Base-by-base conservation (phyloP, 2,888 invertebrate species). In the Hedya salicella region DNA sequence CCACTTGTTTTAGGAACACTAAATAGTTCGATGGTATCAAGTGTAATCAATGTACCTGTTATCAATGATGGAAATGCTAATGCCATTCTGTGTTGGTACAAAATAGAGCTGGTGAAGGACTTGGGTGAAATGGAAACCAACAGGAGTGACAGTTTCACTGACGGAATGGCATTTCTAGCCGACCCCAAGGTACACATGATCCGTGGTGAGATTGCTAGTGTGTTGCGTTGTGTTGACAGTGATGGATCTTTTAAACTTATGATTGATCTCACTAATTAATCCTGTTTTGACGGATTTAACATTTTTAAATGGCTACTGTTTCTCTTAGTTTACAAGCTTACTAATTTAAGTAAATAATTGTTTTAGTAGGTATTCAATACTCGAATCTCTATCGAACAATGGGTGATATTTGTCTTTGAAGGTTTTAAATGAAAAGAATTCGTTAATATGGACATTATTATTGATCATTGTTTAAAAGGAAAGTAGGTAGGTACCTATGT, bases 71-170 rank as follows among this genome's bases (percentile, higher is more conserved):
- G 94, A 0, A 63, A 76, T 48, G 85, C 89, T 0, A 93, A 93
- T 80, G 93, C 91, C 2, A 82, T 94, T 64, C 78, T 94, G 17
- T 93, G 93, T 71, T 94, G 94, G 93, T 94, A 90, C 70, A 82
- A 83, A n/a, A 82, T 94, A 52, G 86, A 92, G 68, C 74, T 93
- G 19, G 82, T 89, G 71, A 82, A 92, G 57, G 79, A 85, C 61
- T 60, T 84, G 21, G 78, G 80, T 19, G 81, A 76, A 25, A 82
- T 93, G 64, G 82, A 87, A 5, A 94, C 94, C 0, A 83, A 87
- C 57, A 81, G 88, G 68, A 69, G 85, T 62, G 81, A 81, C 64
- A 80, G 92, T 74, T 91, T 93, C 73, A 78, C 89, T 48, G 91
- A 93, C 72, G 92, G 91, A 30, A 87, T 86, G 70, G 90, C 91